phyloP scores from a whole-genome alignment of 2,888 invertebrate species.

The Chamaedrilus cognettii region DNA sequence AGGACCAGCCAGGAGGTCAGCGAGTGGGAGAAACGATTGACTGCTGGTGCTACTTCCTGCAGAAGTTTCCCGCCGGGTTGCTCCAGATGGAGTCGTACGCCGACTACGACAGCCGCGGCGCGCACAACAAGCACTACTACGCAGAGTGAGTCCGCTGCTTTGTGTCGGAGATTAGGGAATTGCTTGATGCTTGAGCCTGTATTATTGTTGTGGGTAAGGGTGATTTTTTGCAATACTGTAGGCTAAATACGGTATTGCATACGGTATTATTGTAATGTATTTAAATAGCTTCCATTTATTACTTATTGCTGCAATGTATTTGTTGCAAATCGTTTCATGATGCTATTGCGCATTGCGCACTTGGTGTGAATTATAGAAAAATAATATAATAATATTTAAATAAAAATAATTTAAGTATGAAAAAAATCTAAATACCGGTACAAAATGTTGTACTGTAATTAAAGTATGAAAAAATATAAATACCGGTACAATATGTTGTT shows the following conservation, averaged over 20 bases:
- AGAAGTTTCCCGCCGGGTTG: constrained; percentile 22
- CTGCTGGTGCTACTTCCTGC: constrained; percentile 30
- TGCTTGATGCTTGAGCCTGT: not conserved
- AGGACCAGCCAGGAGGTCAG: not conserved
- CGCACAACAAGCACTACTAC: constrained; percentile 13
- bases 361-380: too few species aligned
- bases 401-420: too few species aligned
- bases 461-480: too few species aligned
- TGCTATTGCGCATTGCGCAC: too few species aligned
- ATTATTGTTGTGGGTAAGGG: not conserved
- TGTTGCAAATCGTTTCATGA: too few species aligned
- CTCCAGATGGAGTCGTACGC: constrained; percentile 16
- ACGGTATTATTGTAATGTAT: not conserved
- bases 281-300: not conserved
- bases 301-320: too few species aligned
- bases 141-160: constrained; percentile 3
- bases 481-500: too few species aligned
- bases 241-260: not conserved
- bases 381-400: too few species aligned
- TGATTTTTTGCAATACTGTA: not conserved
- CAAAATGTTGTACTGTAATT: too few species aligned
- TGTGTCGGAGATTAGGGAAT: not conserved
- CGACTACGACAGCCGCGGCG: constrained; percentile 14
- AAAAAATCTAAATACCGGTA: too few species aligned
- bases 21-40: constrained; percentile 12